Base-by-base conservation (phyloP, 2,797 vertebrate genomes). In the Eurystomus glaucurus region DNA sequence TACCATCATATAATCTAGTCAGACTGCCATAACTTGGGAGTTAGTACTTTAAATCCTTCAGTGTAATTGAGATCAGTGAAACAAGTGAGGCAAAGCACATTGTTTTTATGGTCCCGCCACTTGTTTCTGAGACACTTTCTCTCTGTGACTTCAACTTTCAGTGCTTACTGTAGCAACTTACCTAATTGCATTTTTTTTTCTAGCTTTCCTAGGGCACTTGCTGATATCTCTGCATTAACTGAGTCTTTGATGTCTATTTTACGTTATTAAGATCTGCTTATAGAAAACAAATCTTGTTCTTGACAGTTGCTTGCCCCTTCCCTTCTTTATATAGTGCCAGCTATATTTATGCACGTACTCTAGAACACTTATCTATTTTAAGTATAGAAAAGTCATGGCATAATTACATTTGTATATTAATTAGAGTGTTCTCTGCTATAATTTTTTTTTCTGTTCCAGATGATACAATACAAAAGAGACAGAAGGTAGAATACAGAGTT, bases 331-430 rank as follows among this genome's bases (percentile, higher is more conserved):
- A 57, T 9, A 66, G 11, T 1, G 7, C 9, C 6, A 14, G 46
- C 25, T 70, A 7, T 72, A 69, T 65, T 90, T 83, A 83, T 74
- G n/a, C n/a, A 50, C 4, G 2, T 37, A 29, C 9, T 77, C n/a
- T 54, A 43, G 31, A 88, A 9, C 14, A 76, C 11, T 79, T 92
- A 52, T 0, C 61, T 31, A 39, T 57, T 81, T 82, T 64, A 88
- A 76, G 11, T 85, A 57, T n/a, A 76, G 50, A 79, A 88, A 84
- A 92, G 1, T 2, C 10, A 66, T 20, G 46, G 20, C n/a, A 43
- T 51, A 89, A 62, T 80, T 86, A 33, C 48, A 65, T 46, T 61
- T 94, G 8, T 71, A 71, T 57, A 46, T 60, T 75, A 94, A 25
- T 43, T 60, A 16, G 16, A 66, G 13, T 58, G 75, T 43, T 43